phyloP scores from a whole-genome alignment of 2,888 invertebrate genomes.

The Heliconius cydno region DNA sequence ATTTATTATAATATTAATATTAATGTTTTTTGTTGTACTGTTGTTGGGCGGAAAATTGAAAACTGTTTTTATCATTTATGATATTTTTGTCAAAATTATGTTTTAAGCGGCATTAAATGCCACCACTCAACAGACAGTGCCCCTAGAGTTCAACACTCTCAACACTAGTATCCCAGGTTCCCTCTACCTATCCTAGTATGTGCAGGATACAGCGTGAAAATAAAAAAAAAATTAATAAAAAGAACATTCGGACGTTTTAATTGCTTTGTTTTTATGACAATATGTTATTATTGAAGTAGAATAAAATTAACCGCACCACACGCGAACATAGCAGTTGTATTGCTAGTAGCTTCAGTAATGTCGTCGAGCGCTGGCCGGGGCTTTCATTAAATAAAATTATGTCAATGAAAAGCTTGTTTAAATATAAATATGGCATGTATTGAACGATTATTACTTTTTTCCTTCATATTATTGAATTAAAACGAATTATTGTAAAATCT shows the following conservation, averaged over 20 bases:
- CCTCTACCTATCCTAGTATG: too few relatives aligned
- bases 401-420: neutral
- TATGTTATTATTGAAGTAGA: constrained; percentile 2
- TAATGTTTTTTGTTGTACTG: neutral
- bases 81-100: neutral
- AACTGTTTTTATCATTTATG: too few relatives aligned
- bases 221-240: neutral
- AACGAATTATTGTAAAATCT: too few relatives aligned
- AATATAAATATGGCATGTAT: neutral
- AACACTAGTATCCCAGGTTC: too few relatives aligned
- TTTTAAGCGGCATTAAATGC: neutral
- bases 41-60: neutral
- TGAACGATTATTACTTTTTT: too few relatives aligned
- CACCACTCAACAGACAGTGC: neutral
- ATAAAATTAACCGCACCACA: neutral
- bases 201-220: neutral
- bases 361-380: neutral
- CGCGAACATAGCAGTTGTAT: constrained; percentile 1
- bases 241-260: neutral
- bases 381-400: constrained; percentile 3
- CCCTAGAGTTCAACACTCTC: too few relatives aligned
- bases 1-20: neutral
- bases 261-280: constrained; percentile 9
- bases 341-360: neutral
- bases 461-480: too few relatives aligned